These are phyloP conservation scores for Platynereis dumerilii DNA, from an alignment of 2,888 invertebrate genomes.

Conservation along the genomic window DNA sequence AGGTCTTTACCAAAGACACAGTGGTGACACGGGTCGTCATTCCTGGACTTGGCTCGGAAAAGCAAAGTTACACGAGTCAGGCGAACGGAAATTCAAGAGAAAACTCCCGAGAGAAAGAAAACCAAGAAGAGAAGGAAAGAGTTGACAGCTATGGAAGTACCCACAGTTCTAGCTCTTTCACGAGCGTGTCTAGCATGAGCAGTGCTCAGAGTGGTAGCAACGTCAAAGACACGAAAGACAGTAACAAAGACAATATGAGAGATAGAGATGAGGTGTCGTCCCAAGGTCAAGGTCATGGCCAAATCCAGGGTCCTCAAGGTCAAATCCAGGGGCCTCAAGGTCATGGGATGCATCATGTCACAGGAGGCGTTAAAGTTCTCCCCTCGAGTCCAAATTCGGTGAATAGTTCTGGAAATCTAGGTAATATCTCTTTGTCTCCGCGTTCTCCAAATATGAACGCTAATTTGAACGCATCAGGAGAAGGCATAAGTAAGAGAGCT, in stretches of 20 bases:
- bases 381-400: neutral
- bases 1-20: conserved; percentile 21
- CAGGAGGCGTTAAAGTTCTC: neutral
- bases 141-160: conserved; percentile 44
- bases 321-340: too few species aligned
- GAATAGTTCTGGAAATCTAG: neutral
- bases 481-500: too few species aligned
- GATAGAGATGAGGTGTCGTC: too few species aligned
- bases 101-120: too few species aligned
- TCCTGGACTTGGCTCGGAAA: conserved; percentile 11
- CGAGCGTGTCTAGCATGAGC: conserved; percentile 49
- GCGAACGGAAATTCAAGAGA: too few species aligned
- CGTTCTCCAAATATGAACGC: neutral
- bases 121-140: conserved; percentile 30
- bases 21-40: conserved; percentile 18
- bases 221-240: too few species aligned
- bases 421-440: neutral
- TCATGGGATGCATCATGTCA: neutral
- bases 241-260: too few species aligned
- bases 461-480: neutral
- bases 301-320: too few species aligned
- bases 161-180: conserved; percentile 49
- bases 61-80: too few species aligned
- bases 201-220: conserved; percentile 18
- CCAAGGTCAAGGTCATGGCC: too few species aligned